Base-by-base conservation (phyloP, 1,140 invertebrate genomes). In the Lutraria rhynchaena region DNA sequence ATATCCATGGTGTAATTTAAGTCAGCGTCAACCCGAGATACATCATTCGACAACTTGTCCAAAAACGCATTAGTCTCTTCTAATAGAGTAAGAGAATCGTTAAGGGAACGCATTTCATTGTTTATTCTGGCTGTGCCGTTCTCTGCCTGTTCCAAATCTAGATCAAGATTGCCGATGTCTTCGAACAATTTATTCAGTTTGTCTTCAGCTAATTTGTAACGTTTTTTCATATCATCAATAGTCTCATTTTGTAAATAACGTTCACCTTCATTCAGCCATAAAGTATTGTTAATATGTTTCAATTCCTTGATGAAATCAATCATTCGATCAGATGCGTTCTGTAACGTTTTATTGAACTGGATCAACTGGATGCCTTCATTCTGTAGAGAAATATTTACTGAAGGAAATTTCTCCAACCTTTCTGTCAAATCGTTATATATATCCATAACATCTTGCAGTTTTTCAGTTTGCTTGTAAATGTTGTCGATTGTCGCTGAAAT, bases 171-270 rank as follows among this genome's bases (percentile, higher is more conserved):
- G 7, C 33, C 22, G 3, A 75, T 33, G n/a, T 60, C 58, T 31
- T n/a, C n/a, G 0, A 49, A 60, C 19, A 75, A 37, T 1, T 53
- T 67, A 44, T 41, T 27, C 17, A 77, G 15, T 33, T 41, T 58
- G 0, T 44, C 49, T 11, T 70, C 27, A 11, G 22, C 53, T 22
- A n/a, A 5, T 58, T 80, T 17, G 49, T 69, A 80, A 29, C 76
- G 17, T 5, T 31, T 17, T 41, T 70, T 55, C 22, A 80, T 70
- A 35, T 70, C 65, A 29, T n/a, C 15, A 1, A 80, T 22, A 5
- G 61, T 69, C 70, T 80, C 76, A 41, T 69, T 58, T n/a, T 27
- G n/a, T 49, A 19, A 46, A 58, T 80, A 80, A n/a, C 76, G 19
- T 58, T 35, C n/a, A 1, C 17, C 55, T 29, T 69, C 53, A 24